Conservation (phyloP, 2,888 invertebrate species). For the Chelonus formosanus region DNA sequence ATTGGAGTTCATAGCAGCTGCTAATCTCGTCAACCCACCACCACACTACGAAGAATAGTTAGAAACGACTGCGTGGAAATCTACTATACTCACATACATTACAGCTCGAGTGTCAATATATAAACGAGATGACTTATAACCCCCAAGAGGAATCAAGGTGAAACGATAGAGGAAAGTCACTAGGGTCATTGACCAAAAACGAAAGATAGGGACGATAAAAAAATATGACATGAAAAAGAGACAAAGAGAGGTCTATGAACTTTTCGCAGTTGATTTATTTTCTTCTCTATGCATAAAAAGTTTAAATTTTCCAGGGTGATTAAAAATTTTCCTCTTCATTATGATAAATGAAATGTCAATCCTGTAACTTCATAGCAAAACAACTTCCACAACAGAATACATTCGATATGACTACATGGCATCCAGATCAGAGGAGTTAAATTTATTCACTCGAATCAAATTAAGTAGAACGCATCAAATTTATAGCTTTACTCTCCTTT, state of each 20-base stretch:
- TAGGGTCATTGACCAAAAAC: constrained; percentile 4
- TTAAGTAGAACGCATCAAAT: constrained; percentile 22
- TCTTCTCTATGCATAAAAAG: too few relatives aligned
- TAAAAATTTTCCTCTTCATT: too few relatives aligned
- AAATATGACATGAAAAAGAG: constrained; percentile 18
- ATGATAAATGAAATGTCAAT: too few relatives aligned
- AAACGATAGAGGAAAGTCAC: constrained; percentile 4
- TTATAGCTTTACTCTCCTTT: constrained; percentile 17
- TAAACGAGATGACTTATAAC: constrained; percentile 35
- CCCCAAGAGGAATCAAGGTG: constrained; percentile 36
- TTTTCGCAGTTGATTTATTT: background rate
- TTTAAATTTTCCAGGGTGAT: too few relatives aligned
- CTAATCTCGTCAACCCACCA: constrained; percentile 21
- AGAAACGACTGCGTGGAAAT: constrained; percentile 12
- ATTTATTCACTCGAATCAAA: constrained; percentile 10
- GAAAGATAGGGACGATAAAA: constrained; percentile 7
- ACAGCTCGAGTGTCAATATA: constrained; percentile 27
- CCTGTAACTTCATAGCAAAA: too few relatives aligned
- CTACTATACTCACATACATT: constrained; percentile 1
- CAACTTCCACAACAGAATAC: too few relatives aligned
- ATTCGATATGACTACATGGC: too few relatives aligned
- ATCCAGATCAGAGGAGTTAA: background rate
- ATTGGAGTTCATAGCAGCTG: constrained; percentile 15
- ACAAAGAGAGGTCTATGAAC: background rate
- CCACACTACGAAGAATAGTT: background rate